Evolutionary conservation across 2,888 invertebrate genomes (phyloP).

Genomic region (Pedicia rivosa): DNA sequence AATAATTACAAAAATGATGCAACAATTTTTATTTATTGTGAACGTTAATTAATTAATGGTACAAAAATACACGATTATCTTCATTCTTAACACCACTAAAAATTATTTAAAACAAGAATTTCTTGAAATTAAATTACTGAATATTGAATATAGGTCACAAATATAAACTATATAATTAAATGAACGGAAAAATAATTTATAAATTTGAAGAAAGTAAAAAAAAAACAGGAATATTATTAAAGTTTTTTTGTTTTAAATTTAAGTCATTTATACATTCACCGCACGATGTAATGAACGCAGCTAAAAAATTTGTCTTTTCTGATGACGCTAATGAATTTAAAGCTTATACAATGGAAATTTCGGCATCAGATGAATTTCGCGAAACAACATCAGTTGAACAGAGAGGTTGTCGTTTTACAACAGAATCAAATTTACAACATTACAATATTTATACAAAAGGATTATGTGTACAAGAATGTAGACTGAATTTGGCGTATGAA

Average conservation of each 20-base stretch:
- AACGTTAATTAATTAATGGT: too few species aligned
- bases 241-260: background rate
- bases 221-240: too few species aligned
- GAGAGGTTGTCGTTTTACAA: slow-evolving; percentile 24
- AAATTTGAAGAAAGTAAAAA: too few species aligned
- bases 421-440: slow-evolving; percentile 27
- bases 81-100: too few species aligned
- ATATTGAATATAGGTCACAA: too few species aligned
- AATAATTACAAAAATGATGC: too few species aligned
- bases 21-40: too few species aligned
- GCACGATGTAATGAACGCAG: slow-evolving; percentile 23
- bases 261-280: slow-evolving; percentile 24
- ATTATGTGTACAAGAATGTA: slow-evolving; percentile 27
- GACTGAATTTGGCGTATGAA: slow-evolving; percentile 23
- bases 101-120: too few species aligned
- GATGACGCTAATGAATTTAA: slow-evolving; percentile 18
- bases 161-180: too few species aligned
- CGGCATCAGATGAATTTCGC: slow-evolving; percentile 20
- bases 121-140: too few species aligned
- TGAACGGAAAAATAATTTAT: too few species aligned
- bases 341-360: slow-evolving; percentile 19
- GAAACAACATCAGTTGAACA: slow-evolving; percentile 22
- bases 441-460: slow-evolving; percentile 25
- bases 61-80: too few species aligned
- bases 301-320: slow-evolving; percentile 19